Evolutionary conservation across 2,888 invertebrate species (phyloP), one percentile per base, ranked within the genome.

Genomic region (Chalcis sispes): DNA sequence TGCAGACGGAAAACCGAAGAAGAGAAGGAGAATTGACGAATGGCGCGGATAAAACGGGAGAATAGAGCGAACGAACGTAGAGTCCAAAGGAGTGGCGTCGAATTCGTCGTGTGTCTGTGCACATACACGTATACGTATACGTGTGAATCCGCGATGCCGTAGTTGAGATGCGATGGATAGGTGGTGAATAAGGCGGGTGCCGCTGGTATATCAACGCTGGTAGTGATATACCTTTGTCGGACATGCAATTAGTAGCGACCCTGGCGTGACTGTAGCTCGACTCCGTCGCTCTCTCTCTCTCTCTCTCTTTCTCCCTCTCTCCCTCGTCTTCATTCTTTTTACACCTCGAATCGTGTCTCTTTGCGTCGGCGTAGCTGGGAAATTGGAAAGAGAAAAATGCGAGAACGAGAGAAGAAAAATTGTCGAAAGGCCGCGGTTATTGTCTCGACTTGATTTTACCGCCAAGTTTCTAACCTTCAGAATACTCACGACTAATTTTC

Each of bases 201-300:
- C 73, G 79, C n/a, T n/a, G n/a, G n/a, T n/a, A n/a, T n/a, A n/a
- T n/a, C n/a, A n/a, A n/a, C 72, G 72, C 77, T 72, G 83, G 77
- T 82, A 79, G 85, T 85, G 85, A 86, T 86, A 84, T 84, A 86
- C 84, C 83, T 85, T 82, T 81, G 80, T 82, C 85, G 83, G 83
- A 85, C 85, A 85, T 85, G 85, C 86, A 86, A 85, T 86, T 86
- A 86, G 85, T 83, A 82, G 84, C 81, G 83, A 73, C 81, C 82
- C 84, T 85, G 84, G 54, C 72, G 76, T 67, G 67, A 67, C 66
- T 71, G 42, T 20, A 61, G 18, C n/a, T 40, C 15, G 54, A 15
- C 58, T 13, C 29, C 8, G n/a, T 2, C 8, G 5, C n/a, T n/a
- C 36, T 36, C 52, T 20, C 50, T 10, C 3, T 3, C 20, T 46